Conservation (phyloP, 2,888 invertebrate genomes). For the Cyclophora punctaria region DNA sequence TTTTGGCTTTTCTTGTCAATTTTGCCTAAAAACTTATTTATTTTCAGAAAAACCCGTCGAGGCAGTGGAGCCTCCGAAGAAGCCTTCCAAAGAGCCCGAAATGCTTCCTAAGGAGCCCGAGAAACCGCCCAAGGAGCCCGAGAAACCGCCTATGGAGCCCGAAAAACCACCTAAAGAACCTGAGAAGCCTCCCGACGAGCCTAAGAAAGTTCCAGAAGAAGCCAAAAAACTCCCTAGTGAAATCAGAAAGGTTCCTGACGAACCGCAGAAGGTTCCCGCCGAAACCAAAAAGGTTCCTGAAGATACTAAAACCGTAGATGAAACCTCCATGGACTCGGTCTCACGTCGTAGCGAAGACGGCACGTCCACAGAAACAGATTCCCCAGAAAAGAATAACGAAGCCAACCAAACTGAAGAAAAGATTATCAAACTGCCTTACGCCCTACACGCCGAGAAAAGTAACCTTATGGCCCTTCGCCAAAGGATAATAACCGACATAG, state of each 20-base stretch:
- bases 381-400: conserved; percentile 27
- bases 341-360: conserved; percentile 25
- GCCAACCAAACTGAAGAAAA: background rate
- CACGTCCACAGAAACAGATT: conserved; percentile 27
- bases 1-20: too few species aligned
- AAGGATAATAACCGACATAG: conserved; percentile 53
- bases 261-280: conserved; percentile 15
- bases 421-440: conserved; percentile 40
- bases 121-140: background rate
- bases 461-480: conserved; percentile 54
- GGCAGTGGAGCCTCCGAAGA: too few species aligned
- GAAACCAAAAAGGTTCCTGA: conserved; percentile 16
- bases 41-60: too few species aligned
- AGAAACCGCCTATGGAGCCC: conserved; percentile 6
- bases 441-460: conserved; percentile 52
- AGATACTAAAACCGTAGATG: conserved; percentile 17
- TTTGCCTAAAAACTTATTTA: too few species aligned
- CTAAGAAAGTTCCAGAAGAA: conserved; percentile 18
- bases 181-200: background rate
- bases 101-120: conserved; percentile 5
- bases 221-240: conserved; percentile 8
- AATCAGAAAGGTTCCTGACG: conserved; percentile 1
- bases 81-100: conserved; percentile 10
- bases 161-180: conserved; percentile 15
- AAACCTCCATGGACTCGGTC: conserved; percentile 18